Base-by-base conservation (phyloP, 2,797 vertebrate genomes). In the Halcyon smyrnensis region DNA sequence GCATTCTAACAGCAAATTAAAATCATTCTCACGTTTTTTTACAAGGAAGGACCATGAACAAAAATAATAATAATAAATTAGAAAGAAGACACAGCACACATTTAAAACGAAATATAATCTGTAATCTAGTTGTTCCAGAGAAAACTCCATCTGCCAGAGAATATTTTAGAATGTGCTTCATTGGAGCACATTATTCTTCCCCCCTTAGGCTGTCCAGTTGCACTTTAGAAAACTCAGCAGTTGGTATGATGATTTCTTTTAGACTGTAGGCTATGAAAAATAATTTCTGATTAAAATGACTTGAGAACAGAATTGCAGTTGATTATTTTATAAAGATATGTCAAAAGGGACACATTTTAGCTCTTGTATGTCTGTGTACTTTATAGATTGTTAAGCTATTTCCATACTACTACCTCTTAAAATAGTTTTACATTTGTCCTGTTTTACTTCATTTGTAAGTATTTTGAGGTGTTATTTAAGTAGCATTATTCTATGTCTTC, bases 201-300 rank as follows among this genome's bases (percentile, higher is more conserved):
- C 6, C 51, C 82, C 30, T 85, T 74, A 87, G 71, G 78, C 62
- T 84, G 79, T 80, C 91, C 82, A 76, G 39, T 93, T 93, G 59
- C 36, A 53, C 62, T 94, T 92, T 18, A 90, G 56, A 88, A 93
- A 94, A 93, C 48, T 95, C 70, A 84, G 85, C 79, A 95, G 80
- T 54, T 89, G 30, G 39, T 76, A 43, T 59, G 50, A 86, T 46
- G 60, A 70, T 80, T 91, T 95, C 48, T 89, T 91, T 91, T 57
- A 71, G 62, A 90, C 73, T 92, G 79, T 62, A 84, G 70, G 75
- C 76, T 89, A 77, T 68, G 56, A 83, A 89, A 93, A 93, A 94
- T 84, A 2, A 88, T 96, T 91, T 92, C 51, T 84, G 73, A 90
- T 96, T 95, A 96, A 89, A 90, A 0, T 14, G 56, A 87, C 53